Base-by-base conservation (phyloP, 2,113 vertebrate genomes). In the Semicossyphus pulcher region DNA sequence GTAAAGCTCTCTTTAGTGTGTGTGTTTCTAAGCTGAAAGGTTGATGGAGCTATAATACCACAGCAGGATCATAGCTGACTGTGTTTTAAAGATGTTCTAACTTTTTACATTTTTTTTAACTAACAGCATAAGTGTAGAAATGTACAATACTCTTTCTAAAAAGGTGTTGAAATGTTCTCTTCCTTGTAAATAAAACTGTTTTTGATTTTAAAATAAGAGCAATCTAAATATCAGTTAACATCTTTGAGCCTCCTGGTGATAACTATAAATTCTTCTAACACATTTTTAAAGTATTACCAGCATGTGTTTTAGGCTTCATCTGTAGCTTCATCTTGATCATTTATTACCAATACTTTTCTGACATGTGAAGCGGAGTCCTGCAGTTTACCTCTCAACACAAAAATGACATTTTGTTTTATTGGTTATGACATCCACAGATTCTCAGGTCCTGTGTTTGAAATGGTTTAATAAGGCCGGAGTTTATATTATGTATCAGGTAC, bases 161-260 rank as follows among this genome's bases (percentile, higher is more conserved):
- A 28, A 0, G 45, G 16, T 64, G 3, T 51, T 21, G 7, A n/a
- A n/a, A 10, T 4, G 16, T 29, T 61, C 23, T 60, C 3, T 16
- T 47, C 29, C n/a, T 29, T 84, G 78, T 84, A 82, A 76, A 88
- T 84, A 85, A 10, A 20, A 51, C 14, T 1, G 14, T 29, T 76
- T 74, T 51, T 58, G n/a, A n/a, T n/a, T n/a, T n/a, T n/a, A n/a
- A 37, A 5, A 8, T 49, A 34, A 60, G 15, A 62, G 42, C 26
- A 10, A 18, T 48, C 56, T 18, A 7, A 41, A 42, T 36, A 48
- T 18, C 10, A n/a, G 12, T 2, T n/a, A 20, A 4, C 45, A 10
- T 59, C 11, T 23, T 16, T 21, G 2, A 21, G 7, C 37, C 31
- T 61, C 32, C 18, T 49, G 2, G 47, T 16, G n/a, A n/a, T 12